phyloP scores from a whole-genome alignment of 2,888 invertebrate genomes.

The Macropis europaea region DNA sequence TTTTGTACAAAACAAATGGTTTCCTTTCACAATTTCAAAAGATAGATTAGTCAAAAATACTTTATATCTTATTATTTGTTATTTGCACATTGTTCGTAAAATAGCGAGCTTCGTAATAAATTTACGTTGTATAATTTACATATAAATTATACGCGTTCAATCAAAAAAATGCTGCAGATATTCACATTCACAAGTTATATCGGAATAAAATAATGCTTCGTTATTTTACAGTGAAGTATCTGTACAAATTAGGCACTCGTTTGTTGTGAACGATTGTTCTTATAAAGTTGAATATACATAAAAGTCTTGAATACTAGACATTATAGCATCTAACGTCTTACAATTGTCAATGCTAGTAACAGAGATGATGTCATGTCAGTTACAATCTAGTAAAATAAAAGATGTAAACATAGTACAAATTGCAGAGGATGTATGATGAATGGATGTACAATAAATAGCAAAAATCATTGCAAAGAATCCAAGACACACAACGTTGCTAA shows the following conservation, averaged over 20 bases:
- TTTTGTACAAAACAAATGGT: conserved; percentile 51
- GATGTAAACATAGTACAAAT: conserved; percentile 68
- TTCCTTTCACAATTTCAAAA: conserved; percentile 30
- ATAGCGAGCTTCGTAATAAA: conserved; percentile 17
- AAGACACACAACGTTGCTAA: conserved; percentile 73
- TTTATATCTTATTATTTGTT: conserved; percentile 26
- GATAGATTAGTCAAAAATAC: conserved; percentile 47
- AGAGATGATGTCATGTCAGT: conserved; percentile 39
- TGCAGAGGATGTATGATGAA: conserved; percentile 68
- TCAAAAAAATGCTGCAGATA: background rate
- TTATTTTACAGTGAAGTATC: conserved; percentile 76
- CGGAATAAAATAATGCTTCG: conserved; percentile 58
- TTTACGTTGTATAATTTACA: conserved; percentile 19
- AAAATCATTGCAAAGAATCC: conserved; percentile 72
- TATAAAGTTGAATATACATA: conserved; percentile 67
- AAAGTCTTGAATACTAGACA: conserved; percentile 71
- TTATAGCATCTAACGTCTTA: conserved; percentile 57
- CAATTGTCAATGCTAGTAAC: conserved; percentile 53
- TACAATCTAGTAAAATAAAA: conserved; percentile 51
- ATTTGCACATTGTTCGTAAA: conserved; percentile 30
- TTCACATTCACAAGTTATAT: background rate
- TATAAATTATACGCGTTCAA: conserved; percentile 15
- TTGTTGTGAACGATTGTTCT: conserved; percentile 64
- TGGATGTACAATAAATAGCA: conserved; percentile 79
- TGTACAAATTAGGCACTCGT: conserved; percentile 79